Evolutionary conservation across 2,888 invertebrate genomes (phyloP), one percentile per base, ranked within the genome.

Genomic region (Cheilosia variabilis): DNA sequence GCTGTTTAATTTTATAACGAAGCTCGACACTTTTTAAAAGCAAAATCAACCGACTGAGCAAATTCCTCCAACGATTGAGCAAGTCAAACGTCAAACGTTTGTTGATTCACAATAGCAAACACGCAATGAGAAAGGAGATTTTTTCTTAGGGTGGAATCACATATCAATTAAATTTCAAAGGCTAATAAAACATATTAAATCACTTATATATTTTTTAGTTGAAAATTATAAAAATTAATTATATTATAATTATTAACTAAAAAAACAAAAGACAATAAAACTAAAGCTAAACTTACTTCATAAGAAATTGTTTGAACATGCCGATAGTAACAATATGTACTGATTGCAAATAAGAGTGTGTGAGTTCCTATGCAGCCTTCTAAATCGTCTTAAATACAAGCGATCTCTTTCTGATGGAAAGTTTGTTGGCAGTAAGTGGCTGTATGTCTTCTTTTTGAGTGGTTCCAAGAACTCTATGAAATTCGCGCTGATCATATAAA

Each of bases 31-130:
- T 4, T 53, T 66, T 53, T 3, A 43, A 41, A 41, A n/a, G 68
- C 52, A 52, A 73, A 79, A 83, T 13, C 45, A 71, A 71, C 52
- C 41, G 63, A 81, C 53, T 82, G 77, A 50, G 78, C 72, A 63
- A 34, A 63, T n/a, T n/a, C 7, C 5, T 15, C n/a, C 2, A 7
- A 9, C 3, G 2, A 19, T 9, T 72, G 77, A 52, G 62, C 63
- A 47, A 58, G 47, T 10, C 9, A 34, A 52, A 45, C 41, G 68
- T 66, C 60, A 68, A 34, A 69, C 19, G 22, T 4, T 24, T 45
- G 19, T n/a, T 27, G 13, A 31, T 63, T 71, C 78, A 78, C 78
- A 78, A 78, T 71, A 27, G 55, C 10, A 24, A 31, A 15, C 17
- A 47, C 27, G 22, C 22, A 5, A 2, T 2, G 24, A 19, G 24